Conservation (phyloP, 1,140 invertebrate species). For the Aleiodes sp. region DNA sequence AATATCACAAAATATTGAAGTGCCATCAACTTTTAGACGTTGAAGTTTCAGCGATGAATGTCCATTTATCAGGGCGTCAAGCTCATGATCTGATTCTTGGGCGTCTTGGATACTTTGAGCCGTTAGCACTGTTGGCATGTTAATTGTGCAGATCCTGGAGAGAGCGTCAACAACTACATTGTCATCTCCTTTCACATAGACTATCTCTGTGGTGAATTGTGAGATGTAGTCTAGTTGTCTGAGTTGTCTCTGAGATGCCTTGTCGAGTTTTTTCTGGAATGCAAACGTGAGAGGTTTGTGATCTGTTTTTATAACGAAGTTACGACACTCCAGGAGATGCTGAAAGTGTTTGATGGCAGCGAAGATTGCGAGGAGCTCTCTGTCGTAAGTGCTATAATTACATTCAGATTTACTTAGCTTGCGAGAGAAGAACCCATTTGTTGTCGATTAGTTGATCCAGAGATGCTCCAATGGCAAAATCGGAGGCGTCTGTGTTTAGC, state of each 20-base stretch:
- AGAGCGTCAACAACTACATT: not conserved
- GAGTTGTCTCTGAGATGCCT: not conserved
- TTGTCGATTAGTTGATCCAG: not conserved
- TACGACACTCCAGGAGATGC: not conserved
- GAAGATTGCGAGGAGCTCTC: not conserved
- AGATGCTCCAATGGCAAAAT: not conserved
- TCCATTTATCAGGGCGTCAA: not conserved
- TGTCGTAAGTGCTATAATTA: not conserved
- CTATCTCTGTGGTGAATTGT: not conserved
- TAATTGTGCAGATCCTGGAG: not conserved
- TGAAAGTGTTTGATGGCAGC: not conserved
- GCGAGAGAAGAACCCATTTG: not conserved
- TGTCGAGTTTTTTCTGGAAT: not conserved
- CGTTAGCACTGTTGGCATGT: not conserved
- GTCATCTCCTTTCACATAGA: not conserved
- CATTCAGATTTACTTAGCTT: not conserved
- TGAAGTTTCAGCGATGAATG: not conserved
- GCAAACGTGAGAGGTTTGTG: not conserved
- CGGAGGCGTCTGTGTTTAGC: not conserved
- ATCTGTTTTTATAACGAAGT: not conserved
- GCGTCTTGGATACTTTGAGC: not conserved
- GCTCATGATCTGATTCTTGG: not conserved
- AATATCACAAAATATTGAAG: not conserved
- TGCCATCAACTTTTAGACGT: not conserved
- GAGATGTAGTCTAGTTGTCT: not conserved